phyloP scores from a whole-genome alignment of 2,888 invertebrate species.

The Teleiodes luculella region DNA sequence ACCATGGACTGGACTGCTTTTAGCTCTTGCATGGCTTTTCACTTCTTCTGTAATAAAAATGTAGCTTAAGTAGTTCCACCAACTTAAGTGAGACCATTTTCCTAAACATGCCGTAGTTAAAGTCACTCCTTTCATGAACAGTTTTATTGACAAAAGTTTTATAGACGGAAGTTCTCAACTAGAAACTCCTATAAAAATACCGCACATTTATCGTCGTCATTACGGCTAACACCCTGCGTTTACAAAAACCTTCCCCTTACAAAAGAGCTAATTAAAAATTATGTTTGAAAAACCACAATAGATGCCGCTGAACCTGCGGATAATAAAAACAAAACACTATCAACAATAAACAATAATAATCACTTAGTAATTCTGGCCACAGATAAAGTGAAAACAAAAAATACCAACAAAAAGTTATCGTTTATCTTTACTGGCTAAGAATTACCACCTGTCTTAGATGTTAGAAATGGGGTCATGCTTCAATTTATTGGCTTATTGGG shows the following conservation, averaged over 20 bases:
- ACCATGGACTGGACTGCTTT: too few species aligned
- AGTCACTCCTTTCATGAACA: too few species aligned
- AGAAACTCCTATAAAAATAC: neutral
- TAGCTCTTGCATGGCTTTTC: too few species aligned
- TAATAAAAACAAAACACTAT: constrained; percentile 30
- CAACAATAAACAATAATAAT: constrained; percentile 30
- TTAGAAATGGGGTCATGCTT: neutral
- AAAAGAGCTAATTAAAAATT: constrained; percentile 17
- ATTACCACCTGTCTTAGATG: constrained; percentile 14
- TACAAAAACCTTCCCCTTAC: constrained; percentile 6
- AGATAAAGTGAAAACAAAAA: constrained; percentile 15
- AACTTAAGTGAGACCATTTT: too few species aligned
- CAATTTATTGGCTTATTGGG: neutral
- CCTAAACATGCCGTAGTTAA: too few species aligned
- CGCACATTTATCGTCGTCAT: neutral
- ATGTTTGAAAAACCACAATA: constrained; percentile 17
- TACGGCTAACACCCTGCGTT: constrained; percentile 32
- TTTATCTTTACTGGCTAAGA: constrained; percentile 4
- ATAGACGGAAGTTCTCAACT: too few species aligned
- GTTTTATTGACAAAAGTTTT: too few species aligned
- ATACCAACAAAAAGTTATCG: constrained; percentile 7
- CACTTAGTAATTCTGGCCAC: constrained; percentile 23
- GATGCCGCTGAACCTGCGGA: constrained; percentile 25
- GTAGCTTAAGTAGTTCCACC: too few species aligned
- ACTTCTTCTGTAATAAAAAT: too few species aligned